Evolutionary conservation across 2,888 invertebrate species (phyloP), one percentile per base, ranked within the genome.

Genomic region (Crocallis elinguaria): DNA sequence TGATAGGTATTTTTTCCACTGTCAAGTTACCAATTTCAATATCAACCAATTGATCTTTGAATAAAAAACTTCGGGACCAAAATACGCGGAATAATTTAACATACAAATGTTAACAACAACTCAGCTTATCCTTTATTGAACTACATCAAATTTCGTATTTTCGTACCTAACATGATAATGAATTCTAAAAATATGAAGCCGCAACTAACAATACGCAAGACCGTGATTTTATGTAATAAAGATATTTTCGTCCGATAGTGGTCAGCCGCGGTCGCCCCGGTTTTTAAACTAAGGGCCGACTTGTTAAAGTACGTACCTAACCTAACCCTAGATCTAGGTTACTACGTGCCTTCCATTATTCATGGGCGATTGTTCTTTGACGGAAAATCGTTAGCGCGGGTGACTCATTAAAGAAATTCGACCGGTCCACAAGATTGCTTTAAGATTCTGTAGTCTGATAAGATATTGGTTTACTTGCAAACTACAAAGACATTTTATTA

Each of bases 351-450:
- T 73, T 86, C 77, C 82, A 89, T 88, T 86, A 89, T 88, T 88
- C 86, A 88, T 85, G 81, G 75, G 60, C 82, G 71, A 86, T 84
- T 82, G 82, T 83, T 78, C 63, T 72, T 75, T 84, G 84, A 86
- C 79, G 79, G 79, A 86, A 88, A 88, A 86, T 88, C 84, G 85
- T 86, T 88, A 86, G 72, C 67, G 52, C 66, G 62, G 58, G 76
- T 89, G 88, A 88, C 82, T 89, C 90, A 89, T 90, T 88, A 85
- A 85, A 88, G 82, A 87, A 82, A 80, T 78, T 73, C 70, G 69
- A 79, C 72, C 71, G 69, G 73, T 49, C 57, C 46, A 36, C 49
- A 9, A 45, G 50, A 57, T 61, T 57, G 54, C 43, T 57, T 46
- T 49, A 16, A 59, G 63, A 63, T 63, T 59, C 33, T 9, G 53